Base-by-base conservation (phyloP, 92 coral and sea anemone genomes). In the Paramuricea clavata region DNA sequence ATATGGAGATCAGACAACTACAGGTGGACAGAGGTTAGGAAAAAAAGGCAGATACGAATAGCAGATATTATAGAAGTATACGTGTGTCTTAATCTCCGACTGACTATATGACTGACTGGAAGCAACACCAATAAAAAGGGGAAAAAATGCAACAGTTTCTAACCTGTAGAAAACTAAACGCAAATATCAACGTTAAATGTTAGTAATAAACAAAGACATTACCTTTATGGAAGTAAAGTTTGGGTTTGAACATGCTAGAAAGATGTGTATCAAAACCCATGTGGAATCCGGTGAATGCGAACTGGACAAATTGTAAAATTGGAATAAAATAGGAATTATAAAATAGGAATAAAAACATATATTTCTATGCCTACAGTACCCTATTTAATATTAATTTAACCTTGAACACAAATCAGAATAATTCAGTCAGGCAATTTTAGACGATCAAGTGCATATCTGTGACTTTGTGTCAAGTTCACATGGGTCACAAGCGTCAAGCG, bases 51-150 rank as follows among this genome's bases (percentile, higher is more conserved):
- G 52, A 47, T 47, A 47, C 8, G 42, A 8, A 36, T 36, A 36
- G 42, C 42, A 36, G 42, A 36, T 36, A 36, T 36, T 36, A 36
- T 36, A 36, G 4, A 36, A 36, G 42, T 36, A 36, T 47, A 12
- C 52, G 52, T 12, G 13, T 47, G 52, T 15, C 52, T 47, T 47
- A 9, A 47, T 9, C 52, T 36, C 52, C 10, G 52, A 47, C 13
- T 47, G 52, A 47, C 72, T 84, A 84, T 65, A 89, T 89, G 39
- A 12, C 52, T 12, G 52, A 12, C 52, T 47, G 17, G 52, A 12
- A 47, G 52, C 52, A 47, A 36, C 52, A 12, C 52, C 52, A 47
- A 47, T 47, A 47, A 10, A 47, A 36, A 36, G 52, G 17, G 17
- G 17, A 47, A 47, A 10, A 47, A 47, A 10, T 47, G 52, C 17